Evolutionary conservation across 2,888 invertebrate genomes (phyloP).

Genomic region (Pterostichus madidus): DNA sequence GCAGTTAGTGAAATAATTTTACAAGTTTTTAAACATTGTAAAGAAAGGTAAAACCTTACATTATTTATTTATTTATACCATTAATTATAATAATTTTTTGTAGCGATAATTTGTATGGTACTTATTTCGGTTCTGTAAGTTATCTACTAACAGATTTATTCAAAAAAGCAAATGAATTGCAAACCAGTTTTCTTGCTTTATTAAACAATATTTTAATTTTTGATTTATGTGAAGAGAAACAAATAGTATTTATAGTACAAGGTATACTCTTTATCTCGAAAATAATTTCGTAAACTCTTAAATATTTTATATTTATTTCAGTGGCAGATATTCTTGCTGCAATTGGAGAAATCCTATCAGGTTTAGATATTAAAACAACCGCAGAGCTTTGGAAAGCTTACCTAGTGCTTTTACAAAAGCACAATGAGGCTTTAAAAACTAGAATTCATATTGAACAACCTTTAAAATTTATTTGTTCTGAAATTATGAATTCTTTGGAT

Average conservation of each 20-base stretch:
- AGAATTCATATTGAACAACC: slow-evolving; percentile 45
- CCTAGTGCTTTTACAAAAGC: slow-evolving; percentile 45
- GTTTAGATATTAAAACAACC: slow-evolving; percentile 63
- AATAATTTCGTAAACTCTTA: not conserved
- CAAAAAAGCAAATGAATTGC: slow-evolving; percentile 59
- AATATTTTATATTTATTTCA: slow-evolving; percentile 26
- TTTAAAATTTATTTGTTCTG: slow-evolving; percentile 43
- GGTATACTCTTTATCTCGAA: slow-evolving; percentile 8
- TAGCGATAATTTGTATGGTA: slow-evolving; percentile 57
- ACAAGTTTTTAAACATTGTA: slow-evolving; percentile 59
- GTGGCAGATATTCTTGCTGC: slow-evolving; percentile 41
- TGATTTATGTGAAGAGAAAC: slow-evolving; percentile 30
- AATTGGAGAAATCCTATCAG: slow-evolving; percentile 53
- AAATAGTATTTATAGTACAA: slow-evolving; percentile 37
- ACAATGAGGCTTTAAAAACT: slow-evolving; percentile 41
- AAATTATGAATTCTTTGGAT: slow-evolving; percentile 34
- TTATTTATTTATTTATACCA: not conserved
- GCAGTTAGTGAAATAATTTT: slow-evolving; percentile 51
- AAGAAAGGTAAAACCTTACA: slow-evolving; percentile 52
- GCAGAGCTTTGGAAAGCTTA: slow-evolving; percentile 65
- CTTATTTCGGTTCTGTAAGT: slow-evolving; percentile 50
- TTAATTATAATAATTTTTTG: not conserved
- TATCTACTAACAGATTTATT: slow-evolving; percentile 54
- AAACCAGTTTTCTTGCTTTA: slow-evolving; percentile 37
- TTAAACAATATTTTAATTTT: slow-evolving; percentile 57